Conservation (phyloP, 2,888 invertebrate species). For the Melanchra persicariae region DNA sequence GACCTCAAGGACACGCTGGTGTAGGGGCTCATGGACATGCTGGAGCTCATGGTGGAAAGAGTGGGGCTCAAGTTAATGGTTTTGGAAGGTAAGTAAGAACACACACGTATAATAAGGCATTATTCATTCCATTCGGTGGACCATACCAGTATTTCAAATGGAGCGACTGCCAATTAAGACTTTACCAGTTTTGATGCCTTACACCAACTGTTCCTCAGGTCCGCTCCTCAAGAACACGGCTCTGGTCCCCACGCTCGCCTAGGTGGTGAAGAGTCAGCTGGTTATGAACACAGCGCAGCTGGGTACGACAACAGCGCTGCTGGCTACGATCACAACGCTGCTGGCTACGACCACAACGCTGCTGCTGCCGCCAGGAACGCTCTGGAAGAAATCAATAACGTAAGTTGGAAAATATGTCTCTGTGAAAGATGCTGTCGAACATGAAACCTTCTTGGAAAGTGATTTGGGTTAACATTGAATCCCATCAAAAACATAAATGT, state of each 20-base stretch:
- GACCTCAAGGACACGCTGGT: constrained; percentile 34
- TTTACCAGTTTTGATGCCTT: neutral
- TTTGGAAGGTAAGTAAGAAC: constrained; percentile 75
- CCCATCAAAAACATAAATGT: too few relatives aligned
- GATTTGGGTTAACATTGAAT: too few relatives aligned
- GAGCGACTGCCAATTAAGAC: too few relatives aligned
- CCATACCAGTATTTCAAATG: too few relatives aligned
- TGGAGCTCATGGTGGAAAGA: constrained; percentile 50
- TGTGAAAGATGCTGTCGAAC: neutral
- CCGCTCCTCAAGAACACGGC: constrained; percentile 66
- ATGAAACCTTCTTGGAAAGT: too few relatives aligned
- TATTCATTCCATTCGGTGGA: too few relatives aligned
- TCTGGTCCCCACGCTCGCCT: constrained; percentile 57
- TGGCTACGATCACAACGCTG: constrained; percentile 77
- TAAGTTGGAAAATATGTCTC: constrained; percentile 67
- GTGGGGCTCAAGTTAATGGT: constrained; percentile 67
- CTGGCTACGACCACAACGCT: constrained; percentile 78
- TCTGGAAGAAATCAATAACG: constrained; percentile 76
- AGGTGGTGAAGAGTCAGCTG: constrained; percentile 69
- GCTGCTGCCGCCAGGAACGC: constrained; percentile 77
- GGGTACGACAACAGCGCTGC: constrained; percentile 79
- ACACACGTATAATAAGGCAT: too few relatives aligned
- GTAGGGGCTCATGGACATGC: constrained; percentile 42
- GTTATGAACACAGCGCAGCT: constrained; percentile 77
- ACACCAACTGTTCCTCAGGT: constrained; percentile 60